Conservation (phyloP, 2,113 vertebrate genomes). For the Empidonax alnorum region DNA sequence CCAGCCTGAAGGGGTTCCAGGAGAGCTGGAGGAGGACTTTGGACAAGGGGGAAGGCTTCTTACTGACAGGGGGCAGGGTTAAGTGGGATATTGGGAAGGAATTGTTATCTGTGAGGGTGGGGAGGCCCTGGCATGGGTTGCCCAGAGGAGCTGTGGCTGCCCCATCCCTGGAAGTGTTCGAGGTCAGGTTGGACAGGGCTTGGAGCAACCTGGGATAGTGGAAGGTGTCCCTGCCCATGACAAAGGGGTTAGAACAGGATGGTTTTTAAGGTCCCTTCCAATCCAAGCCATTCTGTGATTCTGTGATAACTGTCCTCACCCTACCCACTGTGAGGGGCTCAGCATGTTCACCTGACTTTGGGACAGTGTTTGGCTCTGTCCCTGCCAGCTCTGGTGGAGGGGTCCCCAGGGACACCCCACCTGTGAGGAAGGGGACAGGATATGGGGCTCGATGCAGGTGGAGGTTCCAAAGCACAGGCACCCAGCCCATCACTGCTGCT, state of each 20-base stretch:
- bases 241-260: neutral
- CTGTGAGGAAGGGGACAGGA: neutral
- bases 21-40: neutral
- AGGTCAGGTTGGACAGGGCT: fast-evolving
- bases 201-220: fast-evolving
- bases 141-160: neutral
- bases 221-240: neutral
- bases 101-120: fast-evolving
- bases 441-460: fast-evolving
- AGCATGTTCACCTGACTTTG: neutral
- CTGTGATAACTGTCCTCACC: fast-evolving
- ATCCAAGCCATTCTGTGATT: neutral
- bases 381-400: neutral
- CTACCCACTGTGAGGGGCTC: fast-evolving
- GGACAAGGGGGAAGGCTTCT: neutral
- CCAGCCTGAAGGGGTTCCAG: neutral
- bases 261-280: neutral
- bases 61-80: fast-evolving
- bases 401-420: fast-evolving
- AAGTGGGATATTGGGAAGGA: neutral
- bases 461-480: neutral
- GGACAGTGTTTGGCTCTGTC: neutral
- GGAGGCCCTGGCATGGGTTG: fast-evolving
- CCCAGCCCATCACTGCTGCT: neutral
- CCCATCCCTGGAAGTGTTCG: neutral